These are phyloP conservation scores for Trididemnum nubilum DNA, from an alignment of 23 tunicate genomes.

Conservation along the genomic window DNA sequence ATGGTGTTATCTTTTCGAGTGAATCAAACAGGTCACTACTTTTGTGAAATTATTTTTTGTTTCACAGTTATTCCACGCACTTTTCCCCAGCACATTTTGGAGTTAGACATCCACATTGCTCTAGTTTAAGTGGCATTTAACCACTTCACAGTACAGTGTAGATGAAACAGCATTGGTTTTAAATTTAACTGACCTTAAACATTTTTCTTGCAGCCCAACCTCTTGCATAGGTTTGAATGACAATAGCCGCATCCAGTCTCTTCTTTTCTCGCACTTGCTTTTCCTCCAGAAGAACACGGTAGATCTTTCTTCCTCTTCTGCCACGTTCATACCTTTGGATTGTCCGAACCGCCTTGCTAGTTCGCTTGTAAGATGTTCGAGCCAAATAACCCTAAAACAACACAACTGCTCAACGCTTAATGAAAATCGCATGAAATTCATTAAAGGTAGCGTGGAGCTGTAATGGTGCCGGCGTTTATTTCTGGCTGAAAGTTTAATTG, in stretches of 20 bases:
- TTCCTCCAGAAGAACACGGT: conserved; percentile 53
- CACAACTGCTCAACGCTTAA: not conserved
- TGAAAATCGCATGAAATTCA: not conserved
- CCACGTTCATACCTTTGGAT: conserved; percentile 78
- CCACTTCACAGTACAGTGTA: too few relatives aligned
- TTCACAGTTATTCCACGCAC: too few relatives aligned
- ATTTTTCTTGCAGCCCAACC: conserved; percentile 64
- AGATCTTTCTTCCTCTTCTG: conserved; percentile 64
- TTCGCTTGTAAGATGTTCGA: conserved; percentile 24
- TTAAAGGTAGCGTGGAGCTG: not conserved
- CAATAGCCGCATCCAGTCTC: conserved; percentile 55
- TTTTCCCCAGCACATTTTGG: too few relatives aligned
- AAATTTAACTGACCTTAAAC: too few relatives aligned
- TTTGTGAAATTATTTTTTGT: too few relatives aligned
- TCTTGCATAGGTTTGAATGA: conserved; percentile 78
- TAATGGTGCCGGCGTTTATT: too few relatives aligned
- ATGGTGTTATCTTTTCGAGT: too few relatives aligned
- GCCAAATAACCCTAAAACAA: conserved; percentile 70
- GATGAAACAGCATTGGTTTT: too few relatives aligned
- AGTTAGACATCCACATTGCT: too few relatives aligned
- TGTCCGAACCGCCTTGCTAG: conserved; percentile 35
- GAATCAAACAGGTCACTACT: too few relatives aligned
- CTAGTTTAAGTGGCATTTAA: too few relatives aligned
- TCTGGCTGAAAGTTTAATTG: too few relatives aligned
- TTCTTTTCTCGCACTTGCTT: conserved; percentile 53